phyloP scores from a whole-genome alignment of 2,888 invertebrate genomes.

The Phymatocera aterrima region DNA sequence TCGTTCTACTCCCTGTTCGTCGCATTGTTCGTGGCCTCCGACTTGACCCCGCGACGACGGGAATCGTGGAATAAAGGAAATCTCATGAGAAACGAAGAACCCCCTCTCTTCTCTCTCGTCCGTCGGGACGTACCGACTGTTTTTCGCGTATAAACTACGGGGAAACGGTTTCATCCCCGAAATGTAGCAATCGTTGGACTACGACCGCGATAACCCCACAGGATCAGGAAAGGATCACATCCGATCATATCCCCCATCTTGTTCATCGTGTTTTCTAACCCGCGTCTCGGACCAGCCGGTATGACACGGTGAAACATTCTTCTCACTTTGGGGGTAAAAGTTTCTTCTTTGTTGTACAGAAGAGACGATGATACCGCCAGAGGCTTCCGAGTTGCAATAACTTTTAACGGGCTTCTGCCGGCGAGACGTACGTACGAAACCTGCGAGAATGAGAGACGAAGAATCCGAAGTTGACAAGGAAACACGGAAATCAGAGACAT shows the following conservation, averaged over 20 bases:
- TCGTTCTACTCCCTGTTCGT: too few species aligned
- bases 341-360: constrained; percentile 58
- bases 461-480: not conserved
- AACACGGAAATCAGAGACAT: not conserved
- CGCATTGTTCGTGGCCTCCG: too few species aligned
- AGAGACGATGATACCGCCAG: not conserved
- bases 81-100: not conserved
- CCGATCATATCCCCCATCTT: constrained; percentile 33
- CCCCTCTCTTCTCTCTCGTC: not conserved
- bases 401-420: not conserved
- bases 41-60: too few species aligned
- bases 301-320: constrained; percentile 35
- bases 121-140: not conserved
- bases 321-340: constrained; percentile 29
- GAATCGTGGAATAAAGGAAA: not conserved
- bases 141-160: not conserved
- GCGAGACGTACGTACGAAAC: not conserved
- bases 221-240: constrained; percentile 42
- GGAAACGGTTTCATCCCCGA: not conserved
- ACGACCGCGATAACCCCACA: constrained; percentile 39
- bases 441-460: constrained; percentile 30
- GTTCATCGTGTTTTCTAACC: not conserved
- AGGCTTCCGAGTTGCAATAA: not conserved
- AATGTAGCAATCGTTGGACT: constrained; percentile 29
- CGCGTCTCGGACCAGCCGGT: not conserved